A percentile compares a stretch with the other conserved stretches of the same genome.
Evolutionary conservation across 2,797 vertebrate genomes (phyloP).

Genomic region (Gambelia wislizenii): DNA sequence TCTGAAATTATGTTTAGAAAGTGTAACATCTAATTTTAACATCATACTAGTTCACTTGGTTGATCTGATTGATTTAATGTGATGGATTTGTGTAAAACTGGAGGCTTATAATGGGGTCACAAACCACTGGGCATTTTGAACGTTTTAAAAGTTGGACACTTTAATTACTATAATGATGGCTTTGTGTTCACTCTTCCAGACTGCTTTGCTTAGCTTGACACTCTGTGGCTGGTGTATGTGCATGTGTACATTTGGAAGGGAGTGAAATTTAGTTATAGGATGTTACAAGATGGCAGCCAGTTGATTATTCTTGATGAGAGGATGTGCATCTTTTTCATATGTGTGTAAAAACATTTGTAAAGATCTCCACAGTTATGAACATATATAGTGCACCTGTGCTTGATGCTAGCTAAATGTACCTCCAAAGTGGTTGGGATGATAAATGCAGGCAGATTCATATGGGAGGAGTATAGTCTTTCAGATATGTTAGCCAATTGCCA

Average conservation of each 20-base stretch:
- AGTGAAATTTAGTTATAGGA: neutral
- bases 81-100: neutral
- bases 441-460: too few relatives aligned
- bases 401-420: too few relatives aligned
- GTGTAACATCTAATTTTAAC: neutral
- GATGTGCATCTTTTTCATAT: neutral
- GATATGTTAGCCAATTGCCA: too few relatives aligned
- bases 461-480: too few relatives aligned
- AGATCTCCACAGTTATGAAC: neutral
- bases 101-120: neutral
- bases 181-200: neutral
- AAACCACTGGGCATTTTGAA: neutral
- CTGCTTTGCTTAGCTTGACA: neutral
- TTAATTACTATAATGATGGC: slow-evolving; percentile 12
- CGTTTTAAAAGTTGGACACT: neutral
- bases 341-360: neutral
- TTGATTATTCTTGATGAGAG: neutral
- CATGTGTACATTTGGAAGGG: neutral
- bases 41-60: neutral
- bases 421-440: too few relatives aligned
- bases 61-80: neutral
- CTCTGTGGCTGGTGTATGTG: neutral
- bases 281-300: neutral
- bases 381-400: neutral
- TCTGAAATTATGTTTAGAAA: neutral